Conservation (phyloP, 2,113 vertebrate species). For the Hippocampus abdominalis region DNA sequence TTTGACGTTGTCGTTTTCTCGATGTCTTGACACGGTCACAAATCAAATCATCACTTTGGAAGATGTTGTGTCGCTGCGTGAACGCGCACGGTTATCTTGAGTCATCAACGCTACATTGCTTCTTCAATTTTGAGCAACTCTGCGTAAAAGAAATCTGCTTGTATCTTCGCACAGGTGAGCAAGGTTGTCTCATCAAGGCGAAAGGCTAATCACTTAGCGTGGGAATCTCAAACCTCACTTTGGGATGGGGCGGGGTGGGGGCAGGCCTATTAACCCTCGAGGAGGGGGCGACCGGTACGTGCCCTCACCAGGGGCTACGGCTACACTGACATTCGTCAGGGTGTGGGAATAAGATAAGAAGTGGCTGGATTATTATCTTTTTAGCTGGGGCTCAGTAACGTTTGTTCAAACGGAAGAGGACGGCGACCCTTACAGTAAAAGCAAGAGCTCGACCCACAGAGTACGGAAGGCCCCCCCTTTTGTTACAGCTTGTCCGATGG, state of each 20-base stretch:
- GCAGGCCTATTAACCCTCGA: constrained; percentile 74
- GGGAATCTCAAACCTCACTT: constrained; percentile 52
- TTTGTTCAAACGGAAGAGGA: neutral
- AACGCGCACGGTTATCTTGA: too few species aligned
- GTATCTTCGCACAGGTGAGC: constrained; percentile 38
- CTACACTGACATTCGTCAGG: constrained; percentile 95
- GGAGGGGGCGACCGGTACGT: constrained; percentile 65
- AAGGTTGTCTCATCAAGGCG: constrained; percentile 58
- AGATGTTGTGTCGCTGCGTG: too few species aligned
- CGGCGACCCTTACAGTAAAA: constrained; percentile 1
- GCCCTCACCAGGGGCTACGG: constrained; percentile 80
- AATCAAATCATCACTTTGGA: too few species aligned
- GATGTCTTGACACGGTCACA: too few species aligned
- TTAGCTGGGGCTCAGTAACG: constrained; percentile 60
- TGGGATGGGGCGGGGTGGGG: constrained; percentile 72
- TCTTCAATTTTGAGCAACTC: neutral
- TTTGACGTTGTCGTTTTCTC: too few species aligned
- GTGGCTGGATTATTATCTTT: constrained; percentile 83
- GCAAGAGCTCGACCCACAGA: constrained; percentile 19
- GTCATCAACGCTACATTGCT: too few species aligned
- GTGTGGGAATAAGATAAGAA: constrained; percentile 94
- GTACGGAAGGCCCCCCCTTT: constrained; percentile 32
- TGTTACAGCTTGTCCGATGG: constrained; percentile 62
- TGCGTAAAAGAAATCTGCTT: constrained; percentile 7
- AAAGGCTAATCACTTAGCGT: constrained; percentile 54